A percentile compares a stretch with the other conserved stretches of the same genome.
phyloP scores from a whole-genome alignment of 2,113 vertebrate species.

The Gambusia affinis region DNA sequence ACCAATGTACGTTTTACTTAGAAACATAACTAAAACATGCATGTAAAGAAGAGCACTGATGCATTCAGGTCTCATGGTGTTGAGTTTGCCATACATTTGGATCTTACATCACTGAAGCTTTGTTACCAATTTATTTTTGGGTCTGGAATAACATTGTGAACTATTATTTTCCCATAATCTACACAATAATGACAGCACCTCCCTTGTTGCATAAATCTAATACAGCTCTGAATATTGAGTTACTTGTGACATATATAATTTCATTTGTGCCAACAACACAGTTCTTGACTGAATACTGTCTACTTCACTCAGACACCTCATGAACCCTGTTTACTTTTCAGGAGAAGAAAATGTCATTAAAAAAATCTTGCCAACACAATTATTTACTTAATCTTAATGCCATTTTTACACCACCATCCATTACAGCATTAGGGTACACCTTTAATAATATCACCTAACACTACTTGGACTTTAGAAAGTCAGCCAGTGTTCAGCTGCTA shows the following conservation, averaged over 20 bases:
- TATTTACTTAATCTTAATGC: constrained; percentile 28
- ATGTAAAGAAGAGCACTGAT: constrained; percentile 1
- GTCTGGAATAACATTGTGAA: not conserved
- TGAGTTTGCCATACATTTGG: not conserved
- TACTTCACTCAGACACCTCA: not conserved
- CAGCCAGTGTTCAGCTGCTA: constrained; percentile 43
- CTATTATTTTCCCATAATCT: not conserved
- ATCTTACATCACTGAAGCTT: not conserved
- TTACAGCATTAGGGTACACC: constrained; percentile 32
- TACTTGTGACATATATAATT: not conserved
- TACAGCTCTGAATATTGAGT: not conserved
- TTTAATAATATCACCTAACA: constrained; percentile 31
- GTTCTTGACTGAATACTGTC: not conserved
- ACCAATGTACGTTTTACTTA: not conserved
- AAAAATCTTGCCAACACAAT: not conserved
- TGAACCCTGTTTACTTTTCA: not conserved
- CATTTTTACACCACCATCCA: constrained; percentile 19
- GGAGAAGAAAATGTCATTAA: not conserved
- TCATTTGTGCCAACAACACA: not conserved
- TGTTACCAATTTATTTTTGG: not conserved
- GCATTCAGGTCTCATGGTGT: not conserved
- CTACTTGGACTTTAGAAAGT: constrained; percentile 7
- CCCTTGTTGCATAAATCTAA: not conserved
- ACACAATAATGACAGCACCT: not conserved
- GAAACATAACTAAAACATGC: not conserved